phyloP scores from a whole-genome alignment of 2,797 vertebrate species.

The Eospalax fontanierii region DNA sequence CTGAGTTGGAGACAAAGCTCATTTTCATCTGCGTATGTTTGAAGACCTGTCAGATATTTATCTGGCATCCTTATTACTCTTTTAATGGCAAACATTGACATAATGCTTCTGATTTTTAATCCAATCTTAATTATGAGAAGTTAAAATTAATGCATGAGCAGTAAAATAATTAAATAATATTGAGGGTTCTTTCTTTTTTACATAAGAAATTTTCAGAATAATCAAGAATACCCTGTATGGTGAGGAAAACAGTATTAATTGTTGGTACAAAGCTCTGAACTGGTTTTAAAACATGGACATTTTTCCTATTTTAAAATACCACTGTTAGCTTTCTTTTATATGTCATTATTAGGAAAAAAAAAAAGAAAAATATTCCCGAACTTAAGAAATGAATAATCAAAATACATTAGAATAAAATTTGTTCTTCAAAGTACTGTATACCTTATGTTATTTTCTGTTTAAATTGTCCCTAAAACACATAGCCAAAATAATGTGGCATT shows the following conservation, averaged over 20 bases:
- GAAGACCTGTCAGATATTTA: background rate
- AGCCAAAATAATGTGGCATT: background rate
- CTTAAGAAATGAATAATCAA: background rate
- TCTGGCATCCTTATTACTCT: background rate
- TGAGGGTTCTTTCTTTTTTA: no score
- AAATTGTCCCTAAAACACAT: background rate
- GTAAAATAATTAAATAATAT: slow-evolving; percentile 5
- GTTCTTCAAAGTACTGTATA: background rate
- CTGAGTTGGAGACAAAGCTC: background rate
- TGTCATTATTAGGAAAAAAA: background rate
- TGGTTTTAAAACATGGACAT: background rate
- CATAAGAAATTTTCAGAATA: slow-evolving; percentile 66
- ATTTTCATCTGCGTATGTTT: background rate
- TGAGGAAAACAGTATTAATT: slow-evolving; percentile 57
- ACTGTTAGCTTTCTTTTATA: background rate
- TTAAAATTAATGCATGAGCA: background rate
- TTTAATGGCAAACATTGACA: background rate
- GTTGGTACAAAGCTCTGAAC: background rate
- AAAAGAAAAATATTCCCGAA: background rate
- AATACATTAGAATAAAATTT: slow-evolving; percentile 13
- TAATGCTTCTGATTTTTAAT: background rate
- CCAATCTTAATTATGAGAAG: background rate
- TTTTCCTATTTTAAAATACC: slow-evolving; percentile 3
- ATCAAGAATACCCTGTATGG: background rate
- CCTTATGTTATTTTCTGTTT: background rate